Evolutionary conservation across 2,113 vertebrate species (phyloP), one percentile per base, ranked within the genome.

Genomic region (Gymnarchus niloticus): DNA sequence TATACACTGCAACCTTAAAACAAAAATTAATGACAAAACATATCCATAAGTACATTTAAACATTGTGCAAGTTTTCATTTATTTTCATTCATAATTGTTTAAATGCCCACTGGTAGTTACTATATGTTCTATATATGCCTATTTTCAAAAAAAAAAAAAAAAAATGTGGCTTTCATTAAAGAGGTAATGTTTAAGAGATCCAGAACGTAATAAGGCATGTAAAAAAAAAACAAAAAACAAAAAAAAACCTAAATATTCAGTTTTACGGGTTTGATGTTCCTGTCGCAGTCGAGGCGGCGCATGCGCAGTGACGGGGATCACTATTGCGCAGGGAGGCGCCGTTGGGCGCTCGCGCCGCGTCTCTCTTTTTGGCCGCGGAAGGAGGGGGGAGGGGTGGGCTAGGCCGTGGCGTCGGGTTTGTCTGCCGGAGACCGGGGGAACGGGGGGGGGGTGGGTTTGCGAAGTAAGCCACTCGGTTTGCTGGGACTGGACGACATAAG

Each of bases 291-390:
- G 76, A 10, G 10, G n/a, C 52, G 10, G 76, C 83, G 85, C 85
- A 85, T n/a, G 83, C 85, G 87, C 83, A 88, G 89, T 88, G 85
- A 81, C 87, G 87, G 83, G 83, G 89, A 89, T 90, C 93, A 94
- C 89, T 93, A 93, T 94, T 91, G 92, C 87, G 93, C 93, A 95
- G 93, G 92, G 94, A 93, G 89, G 87, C 81, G 87, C 57, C 89
- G 81, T 48, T 85, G 86, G 69, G 49, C 41, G 65, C 88, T 56
- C 52, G 78, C 88, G 57, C 49, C 83, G 87, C 23, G 85, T 82
- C 87, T 85, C 90, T 87, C 77, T 90, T 87, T 92, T 61, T 90
- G 87, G 89, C 90, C 83, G 23, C 80, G 87, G 86, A 88, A 89
- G 86, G 89, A 88, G 88, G 90, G 86, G 89, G 89, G 88, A 87